phyloP scores from a whole-genome alignment of 2,797 vertebrate species.

The Meriones psammophilus region DNA sequence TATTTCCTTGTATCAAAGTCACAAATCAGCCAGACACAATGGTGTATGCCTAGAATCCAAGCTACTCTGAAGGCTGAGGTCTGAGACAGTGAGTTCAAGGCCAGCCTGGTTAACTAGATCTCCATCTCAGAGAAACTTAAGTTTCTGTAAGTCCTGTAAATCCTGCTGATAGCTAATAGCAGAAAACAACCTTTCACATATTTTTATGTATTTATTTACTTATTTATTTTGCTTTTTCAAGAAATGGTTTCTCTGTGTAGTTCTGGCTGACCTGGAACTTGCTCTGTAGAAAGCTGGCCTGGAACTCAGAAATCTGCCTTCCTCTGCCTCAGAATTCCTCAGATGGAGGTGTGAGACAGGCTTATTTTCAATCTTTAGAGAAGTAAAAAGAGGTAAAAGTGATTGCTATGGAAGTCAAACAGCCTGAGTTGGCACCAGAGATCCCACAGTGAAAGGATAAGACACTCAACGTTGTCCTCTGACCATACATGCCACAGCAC shows the following conservation, averaged over 20 bases:
- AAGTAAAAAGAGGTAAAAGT: conserved; percentile 14
- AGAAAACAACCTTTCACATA: conserved; percentile 10
- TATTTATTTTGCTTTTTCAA: not conserved
- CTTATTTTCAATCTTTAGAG: conserved; percentile 45
- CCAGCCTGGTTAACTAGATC: not conserved
- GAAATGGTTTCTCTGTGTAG: not conserved
- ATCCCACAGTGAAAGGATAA: not conserved
- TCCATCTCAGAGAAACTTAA: not conserved
- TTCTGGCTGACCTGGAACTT: too few relatives aligned
- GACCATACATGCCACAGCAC: not conserved
- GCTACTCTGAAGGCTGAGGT: not conserved
- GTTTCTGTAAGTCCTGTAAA: not conserved
- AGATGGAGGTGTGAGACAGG: too few relatives aligned
- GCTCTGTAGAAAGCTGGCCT: too few relatives aligned
- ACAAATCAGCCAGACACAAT: not conserved
- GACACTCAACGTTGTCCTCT: not conserved
- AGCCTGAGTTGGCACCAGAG: not conserved
- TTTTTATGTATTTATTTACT: not conserved
- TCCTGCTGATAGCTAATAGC: conserved; percentile 1
- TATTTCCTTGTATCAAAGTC: conserved; percentile 66
- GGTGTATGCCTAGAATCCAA: not conserved
- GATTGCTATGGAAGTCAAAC: not conserved
- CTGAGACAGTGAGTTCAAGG: not conserved
- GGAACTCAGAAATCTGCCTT: too few relatives aligned
- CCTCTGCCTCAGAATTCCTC: too few relatives aligned